Evolutionary conservation across 2,113 vertebrate species (phyloP).

Genomic region (Choloepus hoffmanni): DNA sequence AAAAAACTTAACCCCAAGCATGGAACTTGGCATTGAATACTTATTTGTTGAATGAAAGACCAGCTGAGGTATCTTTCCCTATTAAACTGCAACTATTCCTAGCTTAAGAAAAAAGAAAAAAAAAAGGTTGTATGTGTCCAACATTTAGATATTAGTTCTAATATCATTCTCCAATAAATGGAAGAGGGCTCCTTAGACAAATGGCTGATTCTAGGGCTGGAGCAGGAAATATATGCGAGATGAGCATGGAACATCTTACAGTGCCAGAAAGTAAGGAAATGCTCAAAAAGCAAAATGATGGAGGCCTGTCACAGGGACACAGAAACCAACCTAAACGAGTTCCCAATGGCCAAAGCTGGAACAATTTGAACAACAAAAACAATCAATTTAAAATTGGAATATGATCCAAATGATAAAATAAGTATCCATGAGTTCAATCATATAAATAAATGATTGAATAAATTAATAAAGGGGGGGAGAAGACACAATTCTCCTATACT

Average conservation of each 20-base stretch:
- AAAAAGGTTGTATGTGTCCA: not conserved
- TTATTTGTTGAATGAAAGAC: slow-evolving; percentile 58
- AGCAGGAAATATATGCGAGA: not conserved
- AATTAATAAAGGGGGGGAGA: not conserved
- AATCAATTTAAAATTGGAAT: not conserved
- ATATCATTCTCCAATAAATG: slow-evolving; percentile 32
- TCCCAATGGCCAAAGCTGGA: not conserved
- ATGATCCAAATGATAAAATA: not conserved
- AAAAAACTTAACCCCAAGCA: slow-evolving; percentile 33
- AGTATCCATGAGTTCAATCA: not conserved
- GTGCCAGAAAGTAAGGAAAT: not conserved
- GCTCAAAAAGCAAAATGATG: not conserved
- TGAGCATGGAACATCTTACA: not conserved
- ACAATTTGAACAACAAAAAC: not conserved
- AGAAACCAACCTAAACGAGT: not conserved
- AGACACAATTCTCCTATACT: not conserved
- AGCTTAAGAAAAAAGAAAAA: not conserved
- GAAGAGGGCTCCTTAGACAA: slow-evolving; percentile 28
- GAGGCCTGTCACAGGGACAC: not conserved
- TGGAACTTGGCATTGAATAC: not conserved
- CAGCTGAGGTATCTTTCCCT: slow-evolving; percentile 27
- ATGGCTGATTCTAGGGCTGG: not conserved
- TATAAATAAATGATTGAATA: not conserved
- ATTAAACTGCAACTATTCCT: slow-evolving; percentile 47
- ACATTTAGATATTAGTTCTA: slow-evolving; percentile 26